Percentiles rank a stretch among this genome's conserved stretches.
Conservation (phyloP, 2,888 invertebrate species). For the Dicranocentrus wangi region DNA sequence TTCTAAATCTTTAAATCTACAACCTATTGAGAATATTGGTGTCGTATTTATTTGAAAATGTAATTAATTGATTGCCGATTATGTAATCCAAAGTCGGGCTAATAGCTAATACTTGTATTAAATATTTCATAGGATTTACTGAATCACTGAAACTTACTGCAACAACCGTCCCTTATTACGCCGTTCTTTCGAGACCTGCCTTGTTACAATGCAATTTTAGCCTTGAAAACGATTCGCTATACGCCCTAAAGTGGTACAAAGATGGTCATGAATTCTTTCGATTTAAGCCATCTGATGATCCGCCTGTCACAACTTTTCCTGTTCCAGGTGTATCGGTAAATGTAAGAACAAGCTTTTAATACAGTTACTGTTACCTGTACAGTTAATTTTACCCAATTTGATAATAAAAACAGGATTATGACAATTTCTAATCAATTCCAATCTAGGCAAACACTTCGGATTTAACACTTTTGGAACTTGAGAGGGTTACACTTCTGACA, state of each 20-base stretch:
- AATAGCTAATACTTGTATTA: not conserved
- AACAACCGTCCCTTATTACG: constrained; percentile 69
- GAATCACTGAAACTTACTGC: constrained; percentile 66
- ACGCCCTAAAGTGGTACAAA: constrained; percentile 72
- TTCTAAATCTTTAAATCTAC: no score
- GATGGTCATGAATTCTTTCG: constrained; percentile 72
- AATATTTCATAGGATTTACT: constrained; percentile 53
- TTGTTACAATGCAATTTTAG: constrained; percentile 69
- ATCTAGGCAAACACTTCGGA: constrained; percentile 66
- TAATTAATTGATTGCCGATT: no score
- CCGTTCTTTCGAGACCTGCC: constrained; percentile 66
- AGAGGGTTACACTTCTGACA: constrained; percentile 63
- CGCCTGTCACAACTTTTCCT: constrained; percentile 70
- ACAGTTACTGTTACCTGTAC: no score
- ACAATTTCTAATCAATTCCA: constrained; percentile 25
- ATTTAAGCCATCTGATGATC: constrained; percentile 68
- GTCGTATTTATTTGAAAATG: no score
- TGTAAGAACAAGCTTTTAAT: constrained; percentile 55
- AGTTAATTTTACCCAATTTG: no score
- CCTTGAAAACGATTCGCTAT: constrained; percentile 69
- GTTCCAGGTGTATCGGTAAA: constrained; percentile 69
- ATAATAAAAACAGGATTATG: not conserved
- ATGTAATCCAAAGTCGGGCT: no score
- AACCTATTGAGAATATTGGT: no score
- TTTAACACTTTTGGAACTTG: constrained; percentile 66